Evolutionary conservation across 2,113 vertebrate genomes (phyloP).

Genomic region (Cyanoliseus patagonus): DNA sequence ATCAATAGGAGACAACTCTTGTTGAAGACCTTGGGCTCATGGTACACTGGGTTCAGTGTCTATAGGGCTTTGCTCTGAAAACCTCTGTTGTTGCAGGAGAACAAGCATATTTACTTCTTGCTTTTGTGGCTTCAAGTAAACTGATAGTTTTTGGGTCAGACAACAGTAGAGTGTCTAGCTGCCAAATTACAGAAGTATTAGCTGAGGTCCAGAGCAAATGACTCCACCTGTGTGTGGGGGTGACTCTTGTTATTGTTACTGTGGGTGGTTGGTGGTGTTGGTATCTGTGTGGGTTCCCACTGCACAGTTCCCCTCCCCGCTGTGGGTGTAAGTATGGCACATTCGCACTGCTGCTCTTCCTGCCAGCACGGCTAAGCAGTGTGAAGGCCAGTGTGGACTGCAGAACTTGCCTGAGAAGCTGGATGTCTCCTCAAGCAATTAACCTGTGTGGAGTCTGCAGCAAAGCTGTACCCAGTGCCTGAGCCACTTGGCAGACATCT

Average conservation of each 20-base stretch:
- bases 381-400: neutral
- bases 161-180: neutral
- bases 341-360: neutral
- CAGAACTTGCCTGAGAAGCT: neutral
- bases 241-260: neutral
- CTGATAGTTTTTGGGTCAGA: neutral
- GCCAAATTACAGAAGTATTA: neutral
- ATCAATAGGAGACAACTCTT: neutral
- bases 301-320: neutral
- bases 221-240: neutral
- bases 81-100: neutral
- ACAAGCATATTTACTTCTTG: neutral
- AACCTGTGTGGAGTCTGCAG: neutral
- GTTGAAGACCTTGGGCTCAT: neutral
- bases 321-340: neutral
- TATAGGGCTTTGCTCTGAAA: neutral
- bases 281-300: neutral
- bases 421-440: neutral
- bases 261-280: neutral
- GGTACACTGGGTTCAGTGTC: neutral
- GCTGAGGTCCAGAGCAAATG: neutral
- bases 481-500: neutral
- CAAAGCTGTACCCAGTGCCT: neutral
- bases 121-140: neutral
- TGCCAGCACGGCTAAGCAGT: rapidly evolving